Evolutionary conservation across 2,888 invertebrate genomes (phyloP).

Genomic region (Leptopterna dolabrata): DNA sequence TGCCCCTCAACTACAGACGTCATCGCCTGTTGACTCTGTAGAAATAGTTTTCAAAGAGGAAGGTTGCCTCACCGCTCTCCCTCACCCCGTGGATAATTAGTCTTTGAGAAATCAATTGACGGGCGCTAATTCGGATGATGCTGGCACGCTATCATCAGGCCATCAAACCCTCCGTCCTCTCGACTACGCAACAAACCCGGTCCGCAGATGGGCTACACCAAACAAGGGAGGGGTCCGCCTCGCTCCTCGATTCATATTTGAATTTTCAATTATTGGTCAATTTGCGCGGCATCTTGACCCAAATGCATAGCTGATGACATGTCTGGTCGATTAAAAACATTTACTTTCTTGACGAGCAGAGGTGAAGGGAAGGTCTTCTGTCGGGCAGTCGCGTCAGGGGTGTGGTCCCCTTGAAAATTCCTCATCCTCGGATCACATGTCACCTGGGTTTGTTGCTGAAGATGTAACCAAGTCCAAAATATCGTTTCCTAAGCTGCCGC

Average conservation of each 20-base stretch:
- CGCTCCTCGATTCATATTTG: background rate
- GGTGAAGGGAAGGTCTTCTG: background rate
- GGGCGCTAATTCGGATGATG: conserved; percentile 10
- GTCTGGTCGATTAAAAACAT: background rate
- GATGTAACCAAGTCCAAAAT: too few relatives aligned
- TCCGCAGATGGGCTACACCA: background rate
- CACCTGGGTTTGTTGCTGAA: too few relatives aligned
- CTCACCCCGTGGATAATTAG: background rate
- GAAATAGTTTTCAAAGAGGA: background rate
- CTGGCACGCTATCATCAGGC: conserved; percentile 2
- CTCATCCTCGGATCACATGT: too few relatives aligned
- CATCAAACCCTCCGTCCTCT: background rate
- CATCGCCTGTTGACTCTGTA: background rate
- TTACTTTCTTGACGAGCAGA: background rate
- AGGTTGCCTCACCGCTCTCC: background rate
- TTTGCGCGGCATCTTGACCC: conserved; percentile 12
- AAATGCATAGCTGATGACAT: background rate
- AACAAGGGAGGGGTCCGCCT: background rate
- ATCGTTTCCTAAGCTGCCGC: too few relatives aligned
- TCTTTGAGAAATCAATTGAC: conserved; percentile 9
- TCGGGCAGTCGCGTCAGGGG: background rate
- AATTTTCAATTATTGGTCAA: conserved; percentile 15
- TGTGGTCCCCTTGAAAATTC: background rate
- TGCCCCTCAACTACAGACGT: background rate
- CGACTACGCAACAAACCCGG: background rate